Percentiles rank a stretch among this genome's conserved stretches.
These are phyloP conservation scores for Rhabdophis nuchalis DNA, from an alignment of 2,797 vertebrate genomes.

Conservation along the genomic window DNA sequence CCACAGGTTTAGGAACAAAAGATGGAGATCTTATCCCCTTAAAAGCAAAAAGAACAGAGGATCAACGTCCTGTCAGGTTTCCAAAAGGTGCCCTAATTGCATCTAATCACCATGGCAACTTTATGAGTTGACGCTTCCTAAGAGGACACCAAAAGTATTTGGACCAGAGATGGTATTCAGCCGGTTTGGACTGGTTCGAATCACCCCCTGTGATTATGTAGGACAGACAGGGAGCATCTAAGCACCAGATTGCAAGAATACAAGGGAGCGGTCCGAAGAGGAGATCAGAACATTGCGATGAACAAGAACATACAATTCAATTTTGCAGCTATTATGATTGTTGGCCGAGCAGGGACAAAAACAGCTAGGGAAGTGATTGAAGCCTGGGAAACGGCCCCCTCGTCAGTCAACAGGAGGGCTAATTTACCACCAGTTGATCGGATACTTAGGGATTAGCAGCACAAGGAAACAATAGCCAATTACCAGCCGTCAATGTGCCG, in stretches of 20 bases:
- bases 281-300: not conserved
- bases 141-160: not conserved
- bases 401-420: not conserved
- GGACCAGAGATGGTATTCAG: not conserved
- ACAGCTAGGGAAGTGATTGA: not conserved
- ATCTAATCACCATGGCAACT: too few species aligned
- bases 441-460: not conserved
- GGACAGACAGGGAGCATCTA: not conserved
- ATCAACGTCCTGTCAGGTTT: not conserved
- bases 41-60: not conserved
- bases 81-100: too few species aligned
- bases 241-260: not conserved
- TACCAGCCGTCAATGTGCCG: not conserved
- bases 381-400: too few species aligned
- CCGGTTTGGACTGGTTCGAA: too few species aligned
- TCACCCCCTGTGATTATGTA: not conserved
- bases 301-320: not conserved
- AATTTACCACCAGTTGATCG: not conserved
- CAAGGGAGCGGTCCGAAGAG: not conserved
- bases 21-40: not conserved
- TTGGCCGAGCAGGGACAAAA: not conserved
- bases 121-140: too few species aligned
- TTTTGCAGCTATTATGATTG: not conserved
- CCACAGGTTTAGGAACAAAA: not conserved
- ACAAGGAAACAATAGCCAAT: not conserved